phyloP scores from a whole-genome alignment of 1,140 invertebrate genomes.

The Heliconius nattereri region DNA sequence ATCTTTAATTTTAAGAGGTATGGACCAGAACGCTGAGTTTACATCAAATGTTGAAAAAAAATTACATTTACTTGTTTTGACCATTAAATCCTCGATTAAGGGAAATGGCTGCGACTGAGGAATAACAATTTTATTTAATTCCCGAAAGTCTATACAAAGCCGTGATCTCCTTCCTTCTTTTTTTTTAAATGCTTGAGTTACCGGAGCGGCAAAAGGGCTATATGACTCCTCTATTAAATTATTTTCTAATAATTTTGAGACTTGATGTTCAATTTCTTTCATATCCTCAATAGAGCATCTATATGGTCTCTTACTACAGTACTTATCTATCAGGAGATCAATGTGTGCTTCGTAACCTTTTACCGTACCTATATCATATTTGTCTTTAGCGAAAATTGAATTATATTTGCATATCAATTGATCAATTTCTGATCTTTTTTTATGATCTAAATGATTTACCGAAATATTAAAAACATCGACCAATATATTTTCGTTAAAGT shows the following conservation, averaged over 20 bases:
- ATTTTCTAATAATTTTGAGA: slow-evolving; percentile 19
- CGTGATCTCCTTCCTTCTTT: slow-evolving; percentile 24
- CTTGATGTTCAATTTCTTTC: slow-evolving; percentile 27
- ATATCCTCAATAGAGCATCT: slow-evolving; percentile 24
- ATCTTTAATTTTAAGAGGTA: background rate
- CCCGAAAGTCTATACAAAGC: slow-evolving; percentile 30
- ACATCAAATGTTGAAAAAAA: slow-evolving; percentile 16
- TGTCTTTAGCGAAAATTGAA: slow-evolving; percentile 34
- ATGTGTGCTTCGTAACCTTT: slow-evolving; percentile 35
- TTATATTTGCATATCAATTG: slow-evolving; percentile 33
- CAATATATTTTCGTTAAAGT: slow-evolving; percentile 18
- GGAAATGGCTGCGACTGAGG: slow-evolving; percentile 21
- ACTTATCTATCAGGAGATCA: slow-evolving; percentile 33
- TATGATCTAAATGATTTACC: slow-evolving; percentile 17
- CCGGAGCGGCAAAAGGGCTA: too few species aligned
- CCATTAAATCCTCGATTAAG: slow-evolving; percentile 19
- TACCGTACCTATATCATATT: slow-evolving; percentile 31
- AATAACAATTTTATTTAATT: slow-evolving; percentile 19
- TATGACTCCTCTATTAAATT: too few species aligned
- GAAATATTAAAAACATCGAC: slow-evolving; percentile 2
- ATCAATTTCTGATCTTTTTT: slow-evolving; percentile 28
- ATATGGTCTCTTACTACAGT: slow-evolving; percentile 21
- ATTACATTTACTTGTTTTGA: slow-evolving; percentile 21
- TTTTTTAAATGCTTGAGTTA: background rate
- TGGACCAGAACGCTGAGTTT: slow-evolving; percentile 23